These are phyloP conservation scores for Melanaphis sacchari DNA, from an alignment of 1,140 invertebrate species.

Conservation along the genomic window DNA sequence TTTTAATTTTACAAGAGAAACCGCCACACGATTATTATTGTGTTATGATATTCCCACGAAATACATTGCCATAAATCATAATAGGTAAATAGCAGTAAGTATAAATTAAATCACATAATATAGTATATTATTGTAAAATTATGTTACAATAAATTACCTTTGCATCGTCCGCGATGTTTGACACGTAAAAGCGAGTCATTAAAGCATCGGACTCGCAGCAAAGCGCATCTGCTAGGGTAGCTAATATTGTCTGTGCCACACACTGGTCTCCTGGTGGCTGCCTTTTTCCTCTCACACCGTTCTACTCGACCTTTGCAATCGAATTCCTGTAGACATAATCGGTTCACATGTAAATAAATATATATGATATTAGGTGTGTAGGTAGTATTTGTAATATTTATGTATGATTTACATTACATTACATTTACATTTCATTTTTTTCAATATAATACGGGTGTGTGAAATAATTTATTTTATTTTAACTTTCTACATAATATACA, in stretches of 20 bases:
- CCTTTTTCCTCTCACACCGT: conserved; percentile 63
- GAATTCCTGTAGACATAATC: conserved; percentile 62
- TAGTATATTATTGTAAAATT: not conserved
- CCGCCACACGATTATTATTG: too few relatives aligned
- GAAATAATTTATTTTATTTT: not conserved
- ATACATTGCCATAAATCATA: too few relatives aligned
- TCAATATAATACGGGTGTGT: not conserved
- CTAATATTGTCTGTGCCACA: conserved; percentile 83
- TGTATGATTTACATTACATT: too few relatives aligned
- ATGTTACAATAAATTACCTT: conserved; percentile 58
- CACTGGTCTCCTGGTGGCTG: conserved; percentile 67
- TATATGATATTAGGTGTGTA: not conserved
- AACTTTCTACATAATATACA: not conserved
- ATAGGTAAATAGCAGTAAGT: too few relatives aligned
- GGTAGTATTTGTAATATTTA: not conserved
- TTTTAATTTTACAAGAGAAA: too few relatives aligned
- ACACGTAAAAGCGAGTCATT: conserved; percentile 69
- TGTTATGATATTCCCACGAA: too few relatives aligned
- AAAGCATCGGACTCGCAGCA: conserved; percentile 77
- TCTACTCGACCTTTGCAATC: conserved; percentile 65
- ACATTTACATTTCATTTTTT: too few relatives aligned
- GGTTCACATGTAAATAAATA: not conserved
- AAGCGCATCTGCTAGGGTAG: conserved; percentile 79
- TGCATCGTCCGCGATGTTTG: conserved; percentile 75
- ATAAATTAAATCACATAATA: not conserved